These are phyloP conservation scores for Drosophila pallidifrons DNA, from an alignment of 1,140 invertebrate genomes.

Conservation along the genomic window DNA sequence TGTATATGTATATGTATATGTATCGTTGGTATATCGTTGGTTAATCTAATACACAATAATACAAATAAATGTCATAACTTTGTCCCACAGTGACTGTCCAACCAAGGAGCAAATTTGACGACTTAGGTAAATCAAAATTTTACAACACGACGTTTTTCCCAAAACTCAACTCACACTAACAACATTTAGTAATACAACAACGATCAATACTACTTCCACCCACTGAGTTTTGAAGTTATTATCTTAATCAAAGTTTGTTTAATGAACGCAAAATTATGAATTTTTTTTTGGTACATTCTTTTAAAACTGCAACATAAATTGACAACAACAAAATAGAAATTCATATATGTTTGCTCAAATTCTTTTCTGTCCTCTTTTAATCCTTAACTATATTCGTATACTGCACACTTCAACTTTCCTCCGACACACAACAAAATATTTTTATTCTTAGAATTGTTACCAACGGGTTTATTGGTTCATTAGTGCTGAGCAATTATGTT, in stretches of 20 bases:
- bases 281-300: slow-evolving; percentile 53
- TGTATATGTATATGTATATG: neutral
- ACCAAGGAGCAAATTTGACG: slow-evolving; percentile 90
- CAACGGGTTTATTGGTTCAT: slow-evolving; percentile 31
- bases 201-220: slow-evolving; percentile 31
- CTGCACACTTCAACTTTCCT: slow-evolving; percentile 38
- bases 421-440: slow-evolving; percentile 58
- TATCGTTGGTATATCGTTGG: slow-evolving; percentile 33
- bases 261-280: slow-evolving; percentile 59
- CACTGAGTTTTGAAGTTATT: slow-evolving; percentile 64
- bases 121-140: slow-evolving; percentile 88
- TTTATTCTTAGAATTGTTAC: slow-evolving; percentile 40
- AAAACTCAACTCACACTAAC: slow-evolving; percentile 36
- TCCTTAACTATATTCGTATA: slow-evolving; percentile 26
- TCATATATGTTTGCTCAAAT: slow-evolving; percentile 22
- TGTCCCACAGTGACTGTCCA: slow-evolving; percentile 89
- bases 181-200: slow-evolving; percentile 30
- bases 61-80: slow-evolving; percentile 80
- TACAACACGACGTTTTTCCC: slow-evolving; percentile 50
- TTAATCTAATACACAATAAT: slow-evolving; percentile 73
- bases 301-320: slow-evolving; percentile 43
- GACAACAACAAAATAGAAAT: neutral
- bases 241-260: slow-evolving; percentile 61
- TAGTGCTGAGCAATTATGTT: slow-evolving; percentile 32
- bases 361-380: slow-evolving; percentile 20